Conservation (phyloP, 2,888 invertebrate genomes). For the Plebejus argus region DNA sequence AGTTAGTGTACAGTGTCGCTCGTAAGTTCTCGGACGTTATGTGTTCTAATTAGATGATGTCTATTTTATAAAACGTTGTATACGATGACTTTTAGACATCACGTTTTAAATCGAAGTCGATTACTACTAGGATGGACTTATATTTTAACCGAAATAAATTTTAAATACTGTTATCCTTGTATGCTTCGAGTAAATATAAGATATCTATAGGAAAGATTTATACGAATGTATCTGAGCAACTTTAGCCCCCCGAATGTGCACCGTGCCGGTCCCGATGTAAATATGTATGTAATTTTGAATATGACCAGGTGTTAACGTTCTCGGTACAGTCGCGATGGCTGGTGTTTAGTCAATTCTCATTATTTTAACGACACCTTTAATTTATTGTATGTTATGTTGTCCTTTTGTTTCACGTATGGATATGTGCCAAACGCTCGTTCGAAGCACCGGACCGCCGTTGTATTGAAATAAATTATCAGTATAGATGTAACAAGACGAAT, state of each 20-base stretch:
- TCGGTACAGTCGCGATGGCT: conserved; percentile 42
- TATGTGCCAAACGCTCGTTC: conserved; percentile 77
- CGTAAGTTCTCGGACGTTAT: conserved; percentile 46
- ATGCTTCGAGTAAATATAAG: conserved; percentile 68
- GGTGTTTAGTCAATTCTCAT: conserved; percentile 47
- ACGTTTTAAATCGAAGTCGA: conserved; percentile 65
- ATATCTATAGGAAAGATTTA: conserved; percentile 75
- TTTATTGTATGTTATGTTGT: conserved; percentile 53
- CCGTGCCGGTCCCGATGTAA: conserved; percentile 56
- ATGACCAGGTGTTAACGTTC: conserved; percentile 49
- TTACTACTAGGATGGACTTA: conserved; percentile 69
- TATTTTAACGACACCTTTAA: conserved; percentile 53
- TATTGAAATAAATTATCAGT: conserved; percentile 64
- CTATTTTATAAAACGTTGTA: conserved; percentile 78
- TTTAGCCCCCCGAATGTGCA: conserved; percentile 63
- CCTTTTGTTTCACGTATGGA: conserved; percentile 62
- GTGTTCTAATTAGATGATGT: conserved; percentile 68
- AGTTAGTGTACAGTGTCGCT: conserved; percentile 48
- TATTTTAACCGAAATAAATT: conserved; percentile 70
- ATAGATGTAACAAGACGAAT: conserved; percentile 62
- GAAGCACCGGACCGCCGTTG: conserved; percentile 63
- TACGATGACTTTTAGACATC: conserved; percentile 76
- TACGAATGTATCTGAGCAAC: conserved; percentile 70
- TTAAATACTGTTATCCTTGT: conserved; percentile 78
- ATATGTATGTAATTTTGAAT: conserved; percentile 61